Evolutionary conservation across 2,888 invertebrate genomes (phyloP), one percentile per base, ranked within the genome.

Genomic region (Omphaloscelis lunosa): DNA sequence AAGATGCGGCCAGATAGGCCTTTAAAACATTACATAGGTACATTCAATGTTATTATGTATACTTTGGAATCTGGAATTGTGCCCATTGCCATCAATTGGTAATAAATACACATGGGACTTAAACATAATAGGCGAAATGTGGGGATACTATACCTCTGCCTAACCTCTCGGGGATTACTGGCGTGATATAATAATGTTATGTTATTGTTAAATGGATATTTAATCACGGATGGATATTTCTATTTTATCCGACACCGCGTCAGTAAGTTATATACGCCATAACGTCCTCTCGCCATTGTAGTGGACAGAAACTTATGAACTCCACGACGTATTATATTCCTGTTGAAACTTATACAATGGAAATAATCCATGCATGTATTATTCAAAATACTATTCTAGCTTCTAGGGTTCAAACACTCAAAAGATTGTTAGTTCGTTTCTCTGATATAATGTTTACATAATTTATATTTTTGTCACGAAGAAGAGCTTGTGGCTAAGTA

Each of bases 311-410:
- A 65, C 23, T 41, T 9, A 27, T 20, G 8, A 61, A 12, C 23
- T 4, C 59, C 39, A 78, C 29, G 27, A 29, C 29, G 5, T 45
- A 45, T 34, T 17, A 15, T 56, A 27, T 58, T 53, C 12, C 45
- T 20, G 45, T 6, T 80, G 39, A 12, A 56, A 41, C 9, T 29
- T 27, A 6, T 66, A 45, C 4, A 17, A 59, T 48, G 67, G 34
- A 71, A 34, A 48, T 56, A 41, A 56, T 63, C 34, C 75, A 72
- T 84, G 71, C 67, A 29, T 71, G n/a, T 61, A 48, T 71, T 68
- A 61, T 59, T 59, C 5, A 75, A 63, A 41, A 34, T 68, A 51
- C 70, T 72, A 79, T 59, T 62, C 53, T 83, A 39, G n/a, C 75
- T 59, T 62, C 53, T 41, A 82, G 11, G 20, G 3, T 48, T 41